Percentiles rank a stretch among this genome's conserved stretches.
Evolutionary conservation across 2,113 vertebrate species (phyloP).

Genomic region (Alethe diademata): DNA sequence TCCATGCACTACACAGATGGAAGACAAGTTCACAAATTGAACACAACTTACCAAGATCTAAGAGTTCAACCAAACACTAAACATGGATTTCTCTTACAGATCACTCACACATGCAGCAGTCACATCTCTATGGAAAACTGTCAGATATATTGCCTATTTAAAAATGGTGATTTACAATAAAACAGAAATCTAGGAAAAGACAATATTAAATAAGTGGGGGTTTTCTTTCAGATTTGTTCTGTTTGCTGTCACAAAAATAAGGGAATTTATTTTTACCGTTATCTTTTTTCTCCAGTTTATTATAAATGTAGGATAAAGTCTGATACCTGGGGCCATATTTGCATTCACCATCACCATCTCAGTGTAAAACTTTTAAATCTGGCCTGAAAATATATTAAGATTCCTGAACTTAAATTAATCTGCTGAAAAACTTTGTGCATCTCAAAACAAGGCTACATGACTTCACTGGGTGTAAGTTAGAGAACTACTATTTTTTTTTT

Average conservation of each 20-base stretch:
- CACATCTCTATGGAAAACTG: neutral
- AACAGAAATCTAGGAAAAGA: neutral
- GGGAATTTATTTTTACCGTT: fast-evolving
- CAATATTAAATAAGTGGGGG: neutral
- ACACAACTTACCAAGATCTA: neutral
- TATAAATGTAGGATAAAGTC: neutral
- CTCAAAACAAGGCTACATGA: neutral
- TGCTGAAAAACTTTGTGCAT: neutral
- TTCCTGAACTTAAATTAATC: neutral
- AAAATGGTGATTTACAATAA: neutral
- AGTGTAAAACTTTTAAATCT: neutral
- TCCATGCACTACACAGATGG: neutral
- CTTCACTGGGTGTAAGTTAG: neutral
- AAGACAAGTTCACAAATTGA: neutral
- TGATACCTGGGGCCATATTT: neutral
- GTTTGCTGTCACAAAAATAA: neutral
- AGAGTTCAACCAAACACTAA: neutral
- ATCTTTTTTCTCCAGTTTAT: neutral
- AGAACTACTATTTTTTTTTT: neutral
- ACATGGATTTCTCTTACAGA: neutral
- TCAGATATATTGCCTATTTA: neutral
- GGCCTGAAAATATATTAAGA: neutral
- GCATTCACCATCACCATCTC: neutral
- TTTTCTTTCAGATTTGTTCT: neutral
- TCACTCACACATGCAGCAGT: neutral